Percentiles rank a stretch among this genome's conserved stretches.
These are phyloP conservation scores for Centroberyx gerrardi DNA, from an alignment of 2,797 vertebrate genomes.

Conservation along the genomic window DNA sequence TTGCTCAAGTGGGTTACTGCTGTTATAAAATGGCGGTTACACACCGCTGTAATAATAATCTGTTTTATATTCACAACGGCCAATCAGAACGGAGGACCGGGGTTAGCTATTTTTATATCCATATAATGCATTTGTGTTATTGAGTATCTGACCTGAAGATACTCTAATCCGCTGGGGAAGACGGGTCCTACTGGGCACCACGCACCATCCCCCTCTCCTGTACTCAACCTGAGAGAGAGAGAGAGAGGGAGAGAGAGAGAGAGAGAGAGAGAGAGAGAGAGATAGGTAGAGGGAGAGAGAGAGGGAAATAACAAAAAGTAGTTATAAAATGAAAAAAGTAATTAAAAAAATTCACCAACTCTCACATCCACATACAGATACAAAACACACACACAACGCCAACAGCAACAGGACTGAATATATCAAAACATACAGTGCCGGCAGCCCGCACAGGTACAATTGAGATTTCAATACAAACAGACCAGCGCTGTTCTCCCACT, in stretches of 20 bases:
- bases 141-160: conserved; percentile 86
- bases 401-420: not conserved
- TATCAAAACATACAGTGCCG: conserved; percentile 10
- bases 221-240: conserved; percentile 86
- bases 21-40: too few relatives aligned
- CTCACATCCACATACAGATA: conserved; percentile 27
- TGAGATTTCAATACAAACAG: conserved; percentile 48
- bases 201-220: conserved; percentile 93
- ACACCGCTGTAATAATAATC: too few relatives aligned
- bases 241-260: conserved; percentile 19
- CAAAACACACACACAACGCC: conserved; percentile 10
- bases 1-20: too few relatives aligned
- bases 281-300: too few relatives aligned
- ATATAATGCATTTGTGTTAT: not conserved
- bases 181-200: conserved; percentile 94
- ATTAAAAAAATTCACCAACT: conserved; percentile 12
- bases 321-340: not conserved
- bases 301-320: not conserved
- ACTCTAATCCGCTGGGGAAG: conserved; percentile 90
- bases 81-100: too few relatives aligned
- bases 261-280: not conserved
- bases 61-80: too few relatives aligned
- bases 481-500: conserved; percentile 3
- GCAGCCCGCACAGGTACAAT: conserved; percentile 22
- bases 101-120: too few relatives aligned